Evolutionary conservation across 2,113 vertebrate species (phyloP), one percentile per base, ranked within the genome.

Genomic region (Melanerpes aurifrons): DNA sequence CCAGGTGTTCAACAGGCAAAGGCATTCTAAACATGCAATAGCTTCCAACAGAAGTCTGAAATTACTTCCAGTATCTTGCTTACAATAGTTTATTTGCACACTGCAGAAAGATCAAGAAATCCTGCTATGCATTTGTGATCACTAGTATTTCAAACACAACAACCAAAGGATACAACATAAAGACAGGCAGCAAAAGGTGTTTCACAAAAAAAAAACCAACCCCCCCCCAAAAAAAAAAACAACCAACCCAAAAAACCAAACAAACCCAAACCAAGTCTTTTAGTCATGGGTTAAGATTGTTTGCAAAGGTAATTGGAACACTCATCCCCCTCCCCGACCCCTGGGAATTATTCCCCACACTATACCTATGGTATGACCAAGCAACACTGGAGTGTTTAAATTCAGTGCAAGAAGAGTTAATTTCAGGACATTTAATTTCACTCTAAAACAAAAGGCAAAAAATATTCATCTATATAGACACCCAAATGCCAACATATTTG

Each of bases 81-180:
- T 96, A 94, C 96, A 97, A 97, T 53, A 97, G 93, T 98, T 97
- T 98, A 97, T 97, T 97, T 97, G 94, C 91, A 97, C 94, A 90
- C 80, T 92, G 93, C 92, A 92, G 86, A 88, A 86, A 91, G 75
- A 96, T 96, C 94, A 97, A 97, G 82, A 96, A 97, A 94, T 92
- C 96, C 90, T 79, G 91, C 91, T 97, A 97, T 82, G 96, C 81
- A 96, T 95, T 93, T 95, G 97, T 94, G 94, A 95, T 96, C 95
- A 96, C 94, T 84, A 94, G 54, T 95, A 95, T 93, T 91, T 97
- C 92, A 93, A 97, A 94, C 96, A 96, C 86, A 95, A 95, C 92
- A 96, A 94, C 94, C 90, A 96, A 92, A 93, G 89, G 58, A 95
- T 92, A 97, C 96, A 97, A 96, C 76, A 54, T 92, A 81, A 94